Evolutionary conservation across 2,113 vertebrate genomes (phyloP).

Genomic region (Polyodon spathula): DNA sequence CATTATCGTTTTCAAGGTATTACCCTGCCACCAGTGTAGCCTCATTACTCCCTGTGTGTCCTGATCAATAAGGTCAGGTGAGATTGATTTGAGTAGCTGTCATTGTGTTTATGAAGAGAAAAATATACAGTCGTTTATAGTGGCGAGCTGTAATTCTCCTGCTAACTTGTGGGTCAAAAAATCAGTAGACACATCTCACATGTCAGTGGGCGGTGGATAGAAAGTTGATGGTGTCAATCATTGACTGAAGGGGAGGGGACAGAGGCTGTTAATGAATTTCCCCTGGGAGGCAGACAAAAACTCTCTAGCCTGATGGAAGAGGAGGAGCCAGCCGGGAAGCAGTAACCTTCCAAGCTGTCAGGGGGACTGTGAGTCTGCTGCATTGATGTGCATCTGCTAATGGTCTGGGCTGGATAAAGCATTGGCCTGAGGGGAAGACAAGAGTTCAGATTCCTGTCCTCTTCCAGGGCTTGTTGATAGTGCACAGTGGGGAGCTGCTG

Average conservation of each 20-base stretch:
- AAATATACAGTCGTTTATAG: conserved; percentile 62
- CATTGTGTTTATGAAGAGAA: conserved; percentile 61
- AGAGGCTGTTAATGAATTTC: conserved; percentile 83
- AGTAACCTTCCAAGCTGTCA: conserved; percentile 57
- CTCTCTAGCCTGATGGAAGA: too few species aligned
- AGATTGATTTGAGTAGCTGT: conserved; percentile 63
- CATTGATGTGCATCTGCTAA: conserved; percentile 58
- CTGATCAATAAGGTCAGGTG: conserved; percentile 58
- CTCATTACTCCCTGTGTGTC: conserved; percentile 41
- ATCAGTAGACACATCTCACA: conserved; percentile 52
- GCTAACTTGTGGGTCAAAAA: conserved; percentile 48
- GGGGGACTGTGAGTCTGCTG: conserved; percentile 42
- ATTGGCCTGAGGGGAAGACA: conserved; percentile 45
- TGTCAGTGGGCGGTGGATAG: conserved; percentile 50
- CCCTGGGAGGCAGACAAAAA: conserved; percentile 62
- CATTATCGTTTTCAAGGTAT: conserved; percentile 30
- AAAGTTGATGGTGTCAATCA: conserved; percentile 65
- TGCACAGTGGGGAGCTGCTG: background rate
- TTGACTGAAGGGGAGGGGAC: conserved; percentile 51
- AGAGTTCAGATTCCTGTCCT: conserved; percentile 40
- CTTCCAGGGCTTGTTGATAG: conserved; percentile 13
- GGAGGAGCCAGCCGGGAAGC: conserved; percentile 43
- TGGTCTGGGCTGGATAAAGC: conserved; percentile 37
- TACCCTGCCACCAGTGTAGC: conserved; percentile 35
- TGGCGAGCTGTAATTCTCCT: conserved; percentile 60